Evolutionary conservation across 2,113 vertebrate genomes (phyloP), one percentile per base, ranked within the genome.

Genomic region (Xiphophorus hellerii): DNA sequence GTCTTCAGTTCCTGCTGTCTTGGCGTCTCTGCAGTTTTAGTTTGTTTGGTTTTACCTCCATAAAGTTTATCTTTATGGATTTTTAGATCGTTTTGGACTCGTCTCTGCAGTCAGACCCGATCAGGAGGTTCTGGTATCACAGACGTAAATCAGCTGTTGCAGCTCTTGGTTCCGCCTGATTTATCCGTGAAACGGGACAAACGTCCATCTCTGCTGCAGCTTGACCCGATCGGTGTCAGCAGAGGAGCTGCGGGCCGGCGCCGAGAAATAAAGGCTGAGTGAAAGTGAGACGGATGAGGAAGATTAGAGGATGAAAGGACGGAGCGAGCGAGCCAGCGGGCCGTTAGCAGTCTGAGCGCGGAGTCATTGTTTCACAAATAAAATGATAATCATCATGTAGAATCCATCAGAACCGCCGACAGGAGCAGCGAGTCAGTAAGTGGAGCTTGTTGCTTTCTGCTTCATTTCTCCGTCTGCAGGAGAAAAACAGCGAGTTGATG

Each of bases 391-490:
- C 66, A 66, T 61, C 33, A 54, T 31, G 62, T 25, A 17, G 48
- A 33, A 17, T 28, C 66, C 28, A 68, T 66, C 33, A 33, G 33
- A 33, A 22, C 17, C 20, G 33, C 31, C 12, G 17, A 65, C 63
- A 33, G 17, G 30, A 25, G 29, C 25, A 66, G 30, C 69, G 66
- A 82, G 58, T 82, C 69, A 71, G 25, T 31, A 17, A 13, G 17
- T 60, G 54, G 25, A 51, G 73, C 62, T 77, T 29, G 44, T 62
- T 76, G 60, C 74, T 75, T 83, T 81, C 80, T 78, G 86, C 81
- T 83, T 78, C 81, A 83, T 81, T 83, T 81, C 60, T 1, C 37
- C 44, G 6, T 83, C 80, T 0, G 7, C 37, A 66, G 6, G 58
- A 66, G 73, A 61, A 42, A 6, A 48, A 48, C 44, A 48, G 44